Percentiles rank a stretch among this genome's conserved stretches.
Conservation (phyloP, 1,140 invertebrate genomes). For the Drosophila equinoxialis region DNA sequence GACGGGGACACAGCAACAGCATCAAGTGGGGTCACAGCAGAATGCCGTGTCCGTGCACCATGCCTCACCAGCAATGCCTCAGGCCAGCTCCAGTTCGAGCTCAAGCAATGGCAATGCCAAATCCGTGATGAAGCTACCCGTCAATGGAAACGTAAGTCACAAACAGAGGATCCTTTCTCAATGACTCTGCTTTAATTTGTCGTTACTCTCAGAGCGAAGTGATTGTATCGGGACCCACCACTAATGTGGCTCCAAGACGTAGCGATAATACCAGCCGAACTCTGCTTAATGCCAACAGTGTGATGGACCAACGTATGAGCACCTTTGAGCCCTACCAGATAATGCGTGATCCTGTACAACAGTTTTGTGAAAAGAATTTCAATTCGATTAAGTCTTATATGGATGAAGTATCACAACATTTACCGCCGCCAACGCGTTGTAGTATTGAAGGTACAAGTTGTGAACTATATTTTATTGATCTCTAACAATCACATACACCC, state of each 20-base stretch:
- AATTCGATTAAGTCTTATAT: constrained; percentile 95
- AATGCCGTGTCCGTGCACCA: constrained; percentile 81
- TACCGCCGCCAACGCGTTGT: constrained; percentile 95
- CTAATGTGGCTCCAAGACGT: constrained; percentile 86
- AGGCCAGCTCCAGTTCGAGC: constrained; percentile 20
- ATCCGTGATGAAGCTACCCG: constrained; percentile 80
- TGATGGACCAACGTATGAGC: constrained; percentile 88
- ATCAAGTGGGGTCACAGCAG: constrained; percentile 36
- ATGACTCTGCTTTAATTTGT: neutral
- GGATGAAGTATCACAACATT: constrained; percentile 91
- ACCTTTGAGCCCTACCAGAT: constrained; percentile 92
- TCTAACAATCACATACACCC: constrained; percentile 23
- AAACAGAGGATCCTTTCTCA: too few relatives aligned
- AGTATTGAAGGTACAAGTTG: constrained; percentile 91
- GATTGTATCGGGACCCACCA: constrained; percentile 84
- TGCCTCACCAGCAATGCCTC: constrained; percentile 77
- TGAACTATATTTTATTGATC: constrained; percentile 22
- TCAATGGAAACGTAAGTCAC: constrained; percentile 72
- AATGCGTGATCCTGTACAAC: constrained; percentile 94
- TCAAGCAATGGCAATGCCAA: constrained; percentile 78
- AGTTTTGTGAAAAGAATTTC: constrained; percentile 97
- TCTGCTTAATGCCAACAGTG: constrained; percentile 86
- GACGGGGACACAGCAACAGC: neutral
- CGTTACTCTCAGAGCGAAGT: constrained; percentile 65
- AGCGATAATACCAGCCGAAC: constrained; percentile 89